Conservation (phyloP, 2,797 vertebrate species). For the Mastacembelus armatus region DNA sequence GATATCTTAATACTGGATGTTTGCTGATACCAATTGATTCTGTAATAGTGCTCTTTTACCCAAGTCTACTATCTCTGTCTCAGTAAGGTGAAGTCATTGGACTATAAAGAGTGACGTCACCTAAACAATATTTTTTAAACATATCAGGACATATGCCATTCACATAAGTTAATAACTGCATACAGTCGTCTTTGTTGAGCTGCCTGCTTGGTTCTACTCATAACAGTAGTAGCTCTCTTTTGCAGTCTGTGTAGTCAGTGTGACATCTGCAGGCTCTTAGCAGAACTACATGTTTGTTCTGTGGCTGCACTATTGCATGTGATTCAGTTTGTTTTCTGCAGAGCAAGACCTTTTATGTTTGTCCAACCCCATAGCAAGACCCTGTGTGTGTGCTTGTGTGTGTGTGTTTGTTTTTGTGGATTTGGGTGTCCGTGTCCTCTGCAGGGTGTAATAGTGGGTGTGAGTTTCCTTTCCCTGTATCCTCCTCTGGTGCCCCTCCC, state of each 20-base stretch:
- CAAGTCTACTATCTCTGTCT: not conserved
- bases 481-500: conserved; percentile 84
- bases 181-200: too few species aligned
- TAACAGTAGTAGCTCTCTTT: not conserved
- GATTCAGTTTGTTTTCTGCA: conserved; percentile 47
- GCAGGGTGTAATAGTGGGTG: conserved; percentile 88
- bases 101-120: not conserved
- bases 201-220: not conserved
- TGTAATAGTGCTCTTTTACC: not conserved
- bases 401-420: conserved; percentile 64
- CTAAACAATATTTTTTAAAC: too few species aligned
- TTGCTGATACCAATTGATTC: too few species aligned
- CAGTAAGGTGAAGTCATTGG: not conserved
- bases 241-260: conserved; percentile 32
- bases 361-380: conserved; percentile 71
- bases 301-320: conserved; percentile 37
- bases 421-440: conserved; percentile 76
- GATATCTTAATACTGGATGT: not conserved
- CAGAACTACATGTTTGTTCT: conserved; percentile 37
- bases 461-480: conserved; percentile 86
- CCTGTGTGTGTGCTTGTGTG: conserved; percentile 66
- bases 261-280: conserved; percentile 49
- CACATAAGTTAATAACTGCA: too few species aligned
- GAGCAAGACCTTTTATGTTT: conserved; percentile 49
- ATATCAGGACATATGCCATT: too few species aligned